Conservation (phyloP, 2,888 invertebrate genomes). For the Copidosoma aretas region DNA sequence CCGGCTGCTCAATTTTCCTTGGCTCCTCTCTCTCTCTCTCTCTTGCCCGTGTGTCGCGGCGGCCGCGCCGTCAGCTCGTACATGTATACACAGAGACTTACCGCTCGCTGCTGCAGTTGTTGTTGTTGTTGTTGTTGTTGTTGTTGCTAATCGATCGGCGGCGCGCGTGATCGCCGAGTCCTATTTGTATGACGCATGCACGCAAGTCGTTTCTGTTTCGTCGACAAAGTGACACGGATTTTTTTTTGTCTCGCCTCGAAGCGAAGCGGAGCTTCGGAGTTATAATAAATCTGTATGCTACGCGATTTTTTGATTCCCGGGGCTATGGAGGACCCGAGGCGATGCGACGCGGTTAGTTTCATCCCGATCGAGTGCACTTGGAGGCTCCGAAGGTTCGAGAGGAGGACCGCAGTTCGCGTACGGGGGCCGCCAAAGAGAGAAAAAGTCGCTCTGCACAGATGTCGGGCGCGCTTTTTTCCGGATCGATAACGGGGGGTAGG, state of each 20-base stretch:
- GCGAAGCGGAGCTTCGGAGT: no score
- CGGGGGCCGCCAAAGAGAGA: background rate
- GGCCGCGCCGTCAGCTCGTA: no score
- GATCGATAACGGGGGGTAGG: conserved; percentile 58
- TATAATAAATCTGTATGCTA: background rate
- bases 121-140: no score
- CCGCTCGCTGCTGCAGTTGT: no score
- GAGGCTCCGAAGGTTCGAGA: no score
- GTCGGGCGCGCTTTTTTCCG: conserved; percentile 38
- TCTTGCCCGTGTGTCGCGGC: conserved; percentile 1
- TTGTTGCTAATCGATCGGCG: conserved; percentile 32
- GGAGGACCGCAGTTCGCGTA: no score
- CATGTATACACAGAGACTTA: no score
- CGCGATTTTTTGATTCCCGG: background rate
- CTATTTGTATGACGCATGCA: background rate
- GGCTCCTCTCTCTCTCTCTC: conserved; percentile 14
- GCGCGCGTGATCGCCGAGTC: conserved; percentile 37
- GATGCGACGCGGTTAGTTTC: background rate
- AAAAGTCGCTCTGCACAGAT: background rate
- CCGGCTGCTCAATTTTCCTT: conserved; percentile 37
- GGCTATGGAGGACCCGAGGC: background rate
- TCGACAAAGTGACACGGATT: background rate
- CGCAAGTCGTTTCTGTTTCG: background rate
- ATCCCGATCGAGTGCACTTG: background rate
- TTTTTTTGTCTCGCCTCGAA: background rate